These are phyloP conservation scores for Neodiprion fabricii DNA, from an alignment of 1,140 invertebrate genomes.

Conservation along the genomic window DNA sequence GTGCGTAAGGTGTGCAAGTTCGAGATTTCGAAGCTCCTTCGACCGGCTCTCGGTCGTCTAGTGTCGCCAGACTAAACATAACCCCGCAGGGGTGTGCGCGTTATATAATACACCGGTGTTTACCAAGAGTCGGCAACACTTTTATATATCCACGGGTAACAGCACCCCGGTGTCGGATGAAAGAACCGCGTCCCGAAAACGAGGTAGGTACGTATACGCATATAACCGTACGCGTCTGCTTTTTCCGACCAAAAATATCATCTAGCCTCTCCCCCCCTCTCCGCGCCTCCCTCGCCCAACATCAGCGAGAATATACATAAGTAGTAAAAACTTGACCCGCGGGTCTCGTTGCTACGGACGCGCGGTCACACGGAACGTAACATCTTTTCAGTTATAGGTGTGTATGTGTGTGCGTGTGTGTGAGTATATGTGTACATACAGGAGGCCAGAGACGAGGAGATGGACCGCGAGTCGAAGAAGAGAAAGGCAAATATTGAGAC, in stretches of 20 bases:
- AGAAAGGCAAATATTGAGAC: slow-evolving; percentile 9
- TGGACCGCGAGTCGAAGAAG: background rate
- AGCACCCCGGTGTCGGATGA: background rate
- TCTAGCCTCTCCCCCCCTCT: too few relatives aligned
- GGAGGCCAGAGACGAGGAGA: background rate
- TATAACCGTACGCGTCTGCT: too few relatives aligned
- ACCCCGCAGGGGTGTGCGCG: background rate
- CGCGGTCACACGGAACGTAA: slow-evolving; percentile 1
- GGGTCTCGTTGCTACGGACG: background rate
- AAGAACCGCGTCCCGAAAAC: background rate
- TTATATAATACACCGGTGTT: background rate
- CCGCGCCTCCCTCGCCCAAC: too few relatives aligned
- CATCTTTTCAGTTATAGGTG: background rate
- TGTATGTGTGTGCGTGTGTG: background rate
- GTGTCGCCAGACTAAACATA: background rate
- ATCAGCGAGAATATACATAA: too few relatives aligned
- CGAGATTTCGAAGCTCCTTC: background rate
- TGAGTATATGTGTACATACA: background rate
- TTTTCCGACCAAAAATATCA: too few relatives aligned
- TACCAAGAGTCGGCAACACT: slow-evolving; percentile 19
- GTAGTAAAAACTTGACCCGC: background rate
- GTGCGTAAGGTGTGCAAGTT: background rate
- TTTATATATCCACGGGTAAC: background rate
- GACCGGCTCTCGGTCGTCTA: background rate
- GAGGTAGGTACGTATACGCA: background rate